phyloP scores from a whole-genome alignment of 2,797 vertebrate genomes.

The Rousettus madagascariensis region DNA sequence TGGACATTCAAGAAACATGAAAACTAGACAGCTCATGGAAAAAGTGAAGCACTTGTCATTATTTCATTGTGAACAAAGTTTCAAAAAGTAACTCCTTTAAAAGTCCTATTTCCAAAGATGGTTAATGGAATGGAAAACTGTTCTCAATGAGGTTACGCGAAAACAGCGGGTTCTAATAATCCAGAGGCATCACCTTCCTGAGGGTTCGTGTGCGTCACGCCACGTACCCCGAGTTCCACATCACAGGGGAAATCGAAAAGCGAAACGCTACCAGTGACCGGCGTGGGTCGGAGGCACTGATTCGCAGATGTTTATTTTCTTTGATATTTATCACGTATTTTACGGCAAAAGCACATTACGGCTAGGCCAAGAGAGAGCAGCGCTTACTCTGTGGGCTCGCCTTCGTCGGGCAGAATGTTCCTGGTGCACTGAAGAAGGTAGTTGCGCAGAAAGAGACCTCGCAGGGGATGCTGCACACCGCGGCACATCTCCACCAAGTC shows the following conservation, averaged over 20 bases:
- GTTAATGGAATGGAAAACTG: not conserved
- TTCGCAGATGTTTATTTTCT: not conserved
- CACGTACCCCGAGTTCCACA: not conserved
- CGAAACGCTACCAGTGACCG: not conserved
- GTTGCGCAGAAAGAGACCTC: conserved; percentile 97
- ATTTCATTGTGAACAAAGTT: conserved; percentile 7
- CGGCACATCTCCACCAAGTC: conserved; percentile 99
- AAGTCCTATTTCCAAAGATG: not conserved
- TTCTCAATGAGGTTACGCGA: not conserved
- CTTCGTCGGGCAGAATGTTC: conserved; percentile 97
- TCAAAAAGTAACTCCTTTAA: not conserved
- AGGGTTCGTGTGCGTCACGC: not conserved
- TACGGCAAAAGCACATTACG: not conserved
- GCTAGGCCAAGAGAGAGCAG: not conserved
- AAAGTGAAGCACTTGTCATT: not conserved
- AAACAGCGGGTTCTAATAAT: not conserved
- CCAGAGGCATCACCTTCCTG: not conserved
- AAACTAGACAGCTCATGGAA: not conserved
- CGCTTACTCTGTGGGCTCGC: conserved; percentile 93
- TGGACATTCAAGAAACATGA: not conserved
- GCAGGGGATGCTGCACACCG: conserved; percentile 97
- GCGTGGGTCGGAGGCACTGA: not conserved
- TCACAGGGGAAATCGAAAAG: not conserved
- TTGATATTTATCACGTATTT: not conserved
- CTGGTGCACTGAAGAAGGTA: conserved; percentile 98